Conservation (phyloP, 2,888 invertebrate species). For the Scaptomyza reducta region DNA sequence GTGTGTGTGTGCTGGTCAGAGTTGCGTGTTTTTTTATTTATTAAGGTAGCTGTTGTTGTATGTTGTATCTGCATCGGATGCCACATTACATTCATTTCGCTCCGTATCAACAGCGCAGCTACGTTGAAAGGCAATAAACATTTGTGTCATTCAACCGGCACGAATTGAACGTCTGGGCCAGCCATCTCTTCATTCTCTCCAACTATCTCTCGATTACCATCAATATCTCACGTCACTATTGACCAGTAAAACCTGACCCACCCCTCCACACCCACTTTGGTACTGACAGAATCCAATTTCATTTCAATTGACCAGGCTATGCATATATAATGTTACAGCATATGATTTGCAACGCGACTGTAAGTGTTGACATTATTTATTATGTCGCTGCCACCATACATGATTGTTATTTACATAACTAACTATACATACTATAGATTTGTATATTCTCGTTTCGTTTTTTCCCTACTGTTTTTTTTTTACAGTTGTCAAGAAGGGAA, state of each 20-base stretch:
- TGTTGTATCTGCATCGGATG: slow-evolving; percentile 41
- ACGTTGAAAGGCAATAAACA: slow-evolving; percentile 74
- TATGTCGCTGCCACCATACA: slow-evolving; percentile 49
- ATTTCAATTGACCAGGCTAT: slow-evolving; percentile 79
- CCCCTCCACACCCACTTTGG: not conserved
- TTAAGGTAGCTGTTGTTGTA: slow-evolving; percentile 10
- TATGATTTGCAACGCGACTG: slow-evolving; percentile 68
- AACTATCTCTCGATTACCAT: slow-evolving; percentile 25
- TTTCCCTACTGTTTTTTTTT: not conserved
- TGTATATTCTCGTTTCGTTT: not conserved
- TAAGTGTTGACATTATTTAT: slow-evolving; percentile 80
- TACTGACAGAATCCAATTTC: slow-evolving; percentile 76
- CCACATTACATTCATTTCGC: slow-evolving; percentile 60
- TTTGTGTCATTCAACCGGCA: slow-evolving; percentile 76
- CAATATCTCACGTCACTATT: slow-evolving; percentile 30
- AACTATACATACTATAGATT: slow-evolving; percentile 27
- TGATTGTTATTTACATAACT: slow-evolving; percentile 49
- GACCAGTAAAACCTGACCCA: slow-evolving; percentile 4
- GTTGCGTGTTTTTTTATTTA: slow-evolving; percentile 42
- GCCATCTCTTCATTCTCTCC: no score
- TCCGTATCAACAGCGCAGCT: slow-evolving; percentile 42
- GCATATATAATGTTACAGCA: slow-evolving; percentile 73
- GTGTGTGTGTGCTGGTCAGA: slow-evolving; percentile 37
- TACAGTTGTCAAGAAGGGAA: no score
- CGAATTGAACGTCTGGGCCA: slow-evolving; percentile 12